Conservation (phyloP, 1,140 invertebrate species). For the Camponotus floridanus region DNA sequence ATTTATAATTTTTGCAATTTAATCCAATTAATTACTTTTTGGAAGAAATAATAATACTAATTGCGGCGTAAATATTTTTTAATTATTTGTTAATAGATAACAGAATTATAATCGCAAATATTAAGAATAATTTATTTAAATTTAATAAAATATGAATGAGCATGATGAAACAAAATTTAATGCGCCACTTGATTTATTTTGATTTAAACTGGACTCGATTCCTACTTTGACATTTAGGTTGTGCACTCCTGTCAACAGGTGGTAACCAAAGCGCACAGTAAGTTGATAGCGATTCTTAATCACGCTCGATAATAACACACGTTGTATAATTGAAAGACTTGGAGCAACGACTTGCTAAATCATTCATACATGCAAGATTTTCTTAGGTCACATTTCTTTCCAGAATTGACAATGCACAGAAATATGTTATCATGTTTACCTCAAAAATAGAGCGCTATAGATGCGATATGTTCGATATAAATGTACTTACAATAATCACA, state of each 20-base stretch:
- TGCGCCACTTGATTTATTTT: not conserved
- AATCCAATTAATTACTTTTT: not conserved
- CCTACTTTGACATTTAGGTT: conserved; percentile 26
- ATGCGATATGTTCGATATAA: conserved; percentile 13
- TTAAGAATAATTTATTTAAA: not conserved
- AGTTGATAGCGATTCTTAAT: conserved; percentile 16
- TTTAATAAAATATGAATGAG: not conserved
- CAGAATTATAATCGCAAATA: not conserved
- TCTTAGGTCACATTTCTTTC: not conserved
- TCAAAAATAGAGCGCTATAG: not conserved
- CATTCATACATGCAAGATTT: not conserved
- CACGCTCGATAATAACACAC: conserved; percentile 4
- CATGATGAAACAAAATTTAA: not conserved
- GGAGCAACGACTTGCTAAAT: conserved; percentile 11
- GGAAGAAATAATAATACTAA: not conserved
- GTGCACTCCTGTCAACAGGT: conserved; percentile 56
- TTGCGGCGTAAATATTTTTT: not conserved
- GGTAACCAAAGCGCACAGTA: conserved; percentile 46
- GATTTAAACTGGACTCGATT: not conserved
- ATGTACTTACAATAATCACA: not conserved
- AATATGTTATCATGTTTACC: not conserved
- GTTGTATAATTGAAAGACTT: conserved; percentile 15
- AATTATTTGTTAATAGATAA: conserved; percentile 14
- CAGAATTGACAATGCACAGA: not conserved
- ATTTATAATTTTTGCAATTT: not conserved